A percentile compares a stretch with the other conserved stretches of the same genome.
Conservation (phyloP, 2,888 invertebrate species). For the Phytoseiulus persimilis region DNA sequence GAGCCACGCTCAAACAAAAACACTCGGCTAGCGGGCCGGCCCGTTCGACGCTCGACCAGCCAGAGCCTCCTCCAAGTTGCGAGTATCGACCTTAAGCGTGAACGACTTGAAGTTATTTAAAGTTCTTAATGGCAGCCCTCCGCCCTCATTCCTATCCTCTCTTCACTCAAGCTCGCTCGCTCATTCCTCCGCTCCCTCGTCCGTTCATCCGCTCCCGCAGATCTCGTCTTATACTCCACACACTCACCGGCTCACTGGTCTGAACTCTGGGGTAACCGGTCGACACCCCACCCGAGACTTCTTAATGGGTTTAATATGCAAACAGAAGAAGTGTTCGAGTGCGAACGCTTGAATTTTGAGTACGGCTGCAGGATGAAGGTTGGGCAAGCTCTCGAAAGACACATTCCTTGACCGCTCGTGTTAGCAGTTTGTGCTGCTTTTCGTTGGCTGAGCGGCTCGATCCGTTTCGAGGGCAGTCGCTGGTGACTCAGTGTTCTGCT, state of each 20-base stretch:
- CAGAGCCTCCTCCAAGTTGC: background rate
- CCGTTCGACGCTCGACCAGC: background rate
- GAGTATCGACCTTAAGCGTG: constrained; percentile 37
- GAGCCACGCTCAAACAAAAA: constrained; percentile 5
- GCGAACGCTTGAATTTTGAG: background rate
- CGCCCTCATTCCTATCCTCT: background rate
- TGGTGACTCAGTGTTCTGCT: no score
- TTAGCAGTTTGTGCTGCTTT: background rate
- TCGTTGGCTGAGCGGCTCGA: background rate
- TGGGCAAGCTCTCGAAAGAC: background rate
- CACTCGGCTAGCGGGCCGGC: background rate
- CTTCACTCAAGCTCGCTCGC: background rate
- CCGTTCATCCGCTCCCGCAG: background rate
- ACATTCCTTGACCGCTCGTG: background rate
- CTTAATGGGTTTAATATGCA: background rate
- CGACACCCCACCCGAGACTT: background rate
- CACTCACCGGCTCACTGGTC: background rate
- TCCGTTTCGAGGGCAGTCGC: no score
- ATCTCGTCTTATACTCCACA: background rate
- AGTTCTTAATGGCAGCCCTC: constrained; percentile 35
- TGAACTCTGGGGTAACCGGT: background rate
- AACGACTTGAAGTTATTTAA: constrained; percentile 37
- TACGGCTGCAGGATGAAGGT: background rate
- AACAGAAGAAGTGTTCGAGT: background rate
- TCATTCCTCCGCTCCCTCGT: no score